Percentiles rank a stretch among this genome's conserved stretches.
These are phyloP conservation scores for Pammene aurita DNA, from an alignment of 2,888 invertebrate species.

Conservation along the genomic window DNA sequence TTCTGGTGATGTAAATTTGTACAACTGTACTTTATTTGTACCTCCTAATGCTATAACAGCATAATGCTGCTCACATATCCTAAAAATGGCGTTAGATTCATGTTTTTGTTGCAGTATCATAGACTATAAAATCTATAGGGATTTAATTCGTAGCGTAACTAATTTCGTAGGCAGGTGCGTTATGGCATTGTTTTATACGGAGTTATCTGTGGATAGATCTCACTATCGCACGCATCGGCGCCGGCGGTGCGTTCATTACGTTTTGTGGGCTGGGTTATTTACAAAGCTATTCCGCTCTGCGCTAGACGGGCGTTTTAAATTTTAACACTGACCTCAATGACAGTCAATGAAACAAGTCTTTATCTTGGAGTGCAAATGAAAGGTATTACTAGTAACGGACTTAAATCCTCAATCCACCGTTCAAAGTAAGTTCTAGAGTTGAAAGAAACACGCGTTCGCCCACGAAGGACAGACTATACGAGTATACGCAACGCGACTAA, in stretches of 20 bases:
- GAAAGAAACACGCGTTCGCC: too few species aligned
- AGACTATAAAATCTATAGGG: background rate
- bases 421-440: too few species aligned
- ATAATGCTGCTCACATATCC: too few species aligned
- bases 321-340: background rate
- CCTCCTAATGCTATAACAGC: too few species aligned
- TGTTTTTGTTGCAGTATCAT: background rate
- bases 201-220: conserved; percentile 13
- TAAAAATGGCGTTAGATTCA: background rate
- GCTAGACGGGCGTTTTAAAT: background rate
- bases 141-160: background rate
- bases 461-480: too few species aligned
- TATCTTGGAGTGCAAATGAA: too few species aligned
- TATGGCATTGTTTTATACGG: conserved; percentile 13
- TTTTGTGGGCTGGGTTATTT: background rate
- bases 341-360: too few species aligned
- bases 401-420: too few species aligned
- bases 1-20: too few species aligned
- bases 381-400: too few species aligned
- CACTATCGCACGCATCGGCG: conserved; percentile 16
- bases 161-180: conserved; percentile 7
- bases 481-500: too few species aligned
- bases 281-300: background rate
- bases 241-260: background rate
- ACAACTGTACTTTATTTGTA: too few species aligned